A percentile compares a stretch with the other conserved stretches of the same genome.
These are phyloP conservation scores for Parapristionchus giblindavisi DNA, from an alignment of 2,888 invertebrate genomes.

Conservation along the genomic window DNA sequence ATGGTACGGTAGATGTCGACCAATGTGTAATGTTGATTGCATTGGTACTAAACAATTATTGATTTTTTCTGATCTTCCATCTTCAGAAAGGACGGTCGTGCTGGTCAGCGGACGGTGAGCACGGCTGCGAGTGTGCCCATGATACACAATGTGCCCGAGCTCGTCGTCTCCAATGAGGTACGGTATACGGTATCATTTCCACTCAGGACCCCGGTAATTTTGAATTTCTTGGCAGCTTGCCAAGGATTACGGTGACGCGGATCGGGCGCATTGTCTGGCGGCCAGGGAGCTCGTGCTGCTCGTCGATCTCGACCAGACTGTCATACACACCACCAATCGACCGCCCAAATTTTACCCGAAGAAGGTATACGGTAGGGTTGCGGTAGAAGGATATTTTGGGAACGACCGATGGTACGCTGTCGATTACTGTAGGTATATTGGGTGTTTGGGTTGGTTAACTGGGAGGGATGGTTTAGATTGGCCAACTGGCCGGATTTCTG, in stretches of 20 bases:
- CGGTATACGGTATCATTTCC: no score
- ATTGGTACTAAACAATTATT: no score
- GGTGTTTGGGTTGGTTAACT: no score
- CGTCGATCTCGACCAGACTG: conserved; percentile 97
- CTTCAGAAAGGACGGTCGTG: conserved; percentile 66
- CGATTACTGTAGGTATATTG: no score
- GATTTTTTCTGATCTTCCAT: no score
- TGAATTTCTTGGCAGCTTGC: conserved; percentile 87
- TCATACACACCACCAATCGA: conserved; percentile 98
- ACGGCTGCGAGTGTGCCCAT: conserved; percentile 86
- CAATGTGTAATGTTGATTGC: no score
- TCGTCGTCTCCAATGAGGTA: conserved; percentile 85
- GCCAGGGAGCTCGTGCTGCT: conserved; percentile 89
- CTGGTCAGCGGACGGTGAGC: conserved; percentile 70
- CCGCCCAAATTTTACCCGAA: conserved; percentile 75
- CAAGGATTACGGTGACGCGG: conserved; percentile 87
- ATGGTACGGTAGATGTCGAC: no score
- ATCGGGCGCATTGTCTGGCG: conserved; percentile 84
- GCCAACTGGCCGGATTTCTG: no score
- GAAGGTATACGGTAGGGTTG: conserved; percentile 52
- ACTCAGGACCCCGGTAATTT: no score
- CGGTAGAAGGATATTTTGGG: no score
- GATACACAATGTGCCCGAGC: conserved; percentile 95
- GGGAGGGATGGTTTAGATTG: no score
- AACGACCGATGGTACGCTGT: no score